Base-by-base conservation (phyloP, 2,797 vertebrate species). In the Poliocrania exsul region DNA sequence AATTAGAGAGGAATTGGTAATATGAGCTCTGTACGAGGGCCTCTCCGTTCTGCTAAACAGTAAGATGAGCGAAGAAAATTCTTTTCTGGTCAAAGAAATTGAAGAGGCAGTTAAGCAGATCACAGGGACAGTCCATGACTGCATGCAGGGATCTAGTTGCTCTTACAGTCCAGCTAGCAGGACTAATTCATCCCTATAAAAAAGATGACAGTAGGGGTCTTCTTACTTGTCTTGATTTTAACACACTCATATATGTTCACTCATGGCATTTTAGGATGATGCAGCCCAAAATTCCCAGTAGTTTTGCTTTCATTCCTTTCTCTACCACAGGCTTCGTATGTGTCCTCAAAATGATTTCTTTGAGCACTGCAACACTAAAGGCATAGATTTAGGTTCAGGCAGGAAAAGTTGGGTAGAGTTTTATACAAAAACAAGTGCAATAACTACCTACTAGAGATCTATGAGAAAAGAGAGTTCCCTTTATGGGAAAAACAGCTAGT, bases 1-100 rank as follows among this genome's bases (percentile, higher is more conserved):
- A 95, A 94, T 90, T 89, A 75, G 69, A 64, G 82, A 92, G 88
- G 37, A 81, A 79, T 70, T 73, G 81, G 81, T 69, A 79, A 90
- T 38, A 53, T 50, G 93, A 96, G 58, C 53, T 51, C 35, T 70
- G 12, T 42, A 42, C 47, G 56, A 86, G 60, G 57, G 29, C 47
- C 64, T 42, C 61, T 81, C 53, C 80, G 12, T 91, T 86, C 44
- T 91, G 74, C 72, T 78, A 15, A 88, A n/a, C 25, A 58, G 65
- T 51, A 61, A 51, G 86, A 78, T 24, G 60, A 66, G n/a, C 3
- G 8, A 88, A 74, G n/a, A 90, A 94, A 93, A 57, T 16, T 42
- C 40, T 28, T 71, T 89, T 70, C 77, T 92, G 16, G 53, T 93
- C 56, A 67, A 74, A 78, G 89, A 86, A 88, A 70, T 64, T 26